Evolutionary conservation across 2,113 vertebrate species (phyloP).

Genomic region (Eulacestoma nigropectus): DNA sequence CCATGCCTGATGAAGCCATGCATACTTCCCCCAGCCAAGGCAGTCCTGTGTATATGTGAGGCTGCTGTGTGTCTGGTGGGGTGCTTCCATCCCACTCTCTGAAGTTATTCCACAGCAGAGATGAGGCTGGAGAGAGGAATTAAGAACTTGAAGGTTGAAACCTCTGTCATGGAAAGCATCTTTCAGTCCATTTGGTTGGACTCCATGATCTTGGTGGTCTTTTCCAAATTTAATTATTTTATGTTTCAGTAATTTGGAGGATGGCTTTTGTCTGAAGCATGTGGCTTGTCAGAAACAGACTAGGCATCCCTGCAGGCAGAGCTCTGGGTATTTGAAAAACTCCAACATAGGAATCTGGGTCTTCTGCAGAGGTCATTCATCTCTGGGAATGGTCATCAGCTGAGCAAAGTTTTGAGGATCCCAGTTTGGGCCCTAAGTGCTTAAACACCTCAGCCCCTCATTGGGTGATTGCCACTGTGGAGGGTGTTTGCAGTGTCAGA

Average conservation of each 20-base stretch:
- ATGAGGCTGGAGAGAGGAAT: not conserved
- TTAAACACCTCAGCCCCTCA: not conserved
- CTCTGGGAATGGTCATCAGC: not conserved
- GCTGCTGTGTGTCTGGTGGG: fast-evolving
- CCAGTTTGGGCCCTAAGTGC: not conserved
- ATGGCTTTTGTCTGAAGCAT: not conserved
- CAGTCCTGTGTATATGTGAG: not conserved
- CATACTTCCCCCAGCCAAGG: not conserved
- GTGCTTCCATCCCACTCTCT: not conserved
- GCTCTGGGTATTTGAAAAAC: not conserved
- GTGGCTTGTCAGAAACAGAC: not conserved
- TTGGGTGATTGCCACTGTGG: fast-evolving
- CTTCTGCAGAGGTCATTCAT: not conserved
- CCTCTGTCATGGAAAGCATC: not conserved
- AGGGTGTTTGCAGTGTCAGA: not conserved
- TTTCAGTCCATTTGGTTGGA: too few relatives aligned
- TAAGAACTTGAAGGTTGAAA: not conserved
- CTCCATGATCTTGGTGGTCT: not conserved
- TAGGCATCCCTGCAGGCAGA: not conserved
- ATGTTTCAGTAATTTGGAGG: not conserved
- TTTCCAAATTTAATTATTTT: not conserved
- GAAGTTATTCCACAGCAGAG: not conserved
- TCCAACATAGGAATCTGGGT: fast-evolving
- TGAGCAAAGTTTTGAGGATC: not conserved
- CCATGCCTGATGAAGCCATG: not conserved